phyloP scores from a whole-genome alignment of 30 jellyfish, hydroid and myxozoan genomes.

The Hydractinia symbiolongicarpus region DNA sequence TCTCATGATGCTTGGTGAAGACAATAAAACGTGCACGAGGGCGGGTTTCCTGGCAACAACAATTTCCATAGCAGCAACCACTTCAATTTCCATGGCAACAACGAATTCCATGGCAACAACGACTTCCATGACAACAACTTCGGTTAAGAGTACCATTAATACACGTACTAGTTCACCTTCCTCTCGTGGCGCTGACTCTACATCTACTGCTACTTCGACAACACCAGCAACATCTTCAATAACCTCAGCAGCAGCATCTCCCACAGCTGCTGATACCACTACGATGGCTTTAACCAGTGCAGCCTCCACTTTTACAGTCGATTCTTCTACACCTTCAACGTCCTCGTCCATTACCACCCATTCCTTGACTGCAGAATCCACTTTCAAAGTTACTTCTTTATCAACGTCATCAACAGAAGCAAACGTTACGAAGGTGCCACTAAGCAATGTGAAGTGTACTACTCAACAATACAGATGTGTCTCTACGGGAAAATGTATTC shows the following conservation, averaged over 20 bases:
- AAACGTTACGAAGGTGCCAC: no score
- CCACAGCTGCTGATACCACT: neutral
- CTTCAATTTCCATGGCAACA: neutral
- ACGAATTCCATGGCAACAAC: neutral
- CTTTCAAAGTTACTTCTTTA: no score
- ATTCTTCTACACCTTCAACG: no score
- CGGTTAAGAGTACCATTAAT: neutral
- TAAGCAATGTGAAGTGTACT: no score
- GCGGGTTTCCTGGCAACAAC: neutral
- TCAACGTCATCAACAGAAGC: no score
- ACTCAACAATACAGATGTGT: no score
- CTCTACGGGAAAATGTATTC: no score
- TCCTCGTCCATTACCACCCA: no score
- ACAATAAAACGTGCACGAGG: constrained; percentile 21
- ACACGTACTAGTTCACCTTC: neutral
- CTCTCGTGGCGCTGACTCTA: neutral
- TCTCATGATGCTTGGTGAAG: neutral
- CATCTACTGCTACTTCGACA: neutral
- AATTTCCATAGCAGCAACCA: neutral
- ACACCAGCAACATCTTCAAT: neutral
- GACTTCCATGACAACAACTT: neutral
- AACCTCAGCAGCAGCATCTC: neutral
- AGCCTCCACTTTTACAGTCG: neutral
- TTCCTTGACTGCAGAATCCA: no score
- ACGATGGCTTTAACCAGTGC: neutral